Evolutionary conservation across 1,140 invertebrate species (phyloP), one percentile per base, ranked within the genome.

Genomic region (Drosophila subpulchrella): DNA sequence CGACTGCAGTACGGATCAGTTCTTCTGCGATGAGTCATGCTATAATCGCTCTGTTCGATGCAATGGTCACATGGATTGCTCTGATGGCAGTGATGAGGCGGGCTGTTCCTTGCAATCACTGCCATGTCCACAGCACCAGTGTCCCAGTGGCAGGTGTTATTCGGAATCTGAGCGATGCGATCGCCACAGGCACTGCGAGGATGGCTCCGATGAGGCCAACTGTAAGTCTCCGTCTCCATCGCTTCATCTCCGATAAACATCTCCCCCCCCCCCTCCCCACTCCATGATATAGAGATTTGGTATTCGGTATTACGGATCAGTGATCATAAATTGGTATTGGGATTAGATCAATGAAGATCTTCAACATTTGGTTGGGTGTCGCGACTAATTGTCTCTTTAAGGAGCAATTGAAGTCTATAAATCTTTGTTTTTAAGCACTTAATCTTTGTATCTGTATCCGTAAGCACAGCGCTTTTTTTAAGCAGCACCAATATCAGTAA

Each of bases 201-300:
- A 95, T 90, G 93, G 93, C 27, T 94, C 93, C 70, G 95, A 96
- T 75, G 94, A 95, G 91, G 80, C 91, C 48, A 93, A 94, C 77
- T 95, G 94, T 94, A 93, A 94, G 94, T 94, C 81, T 30, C 44
- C 51, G 42, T 71, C 65, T 27, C 42, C 30, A 38, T 32, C 27
- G 15, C 10, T 34, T n/a, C 65, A 54, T 56, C n/a, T 48, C 3
- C n/a, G 34, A 38, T 70, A 13, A n/a, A 8, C 41, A 24, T 17
- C 12, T 32, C 0, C n/a, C 27, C 13, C n/a, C 15, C 32, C 13
- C n/a, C 15, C 32, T 39, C 13, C 13, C 15, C 38, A 39, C 1
- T 27, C 30, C 12, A 38, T 13, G 32, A 7, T 17, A 66, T 34
- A 11, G 10, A 11, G 42, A 20, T 34, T 10, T 3, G 32, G 32